Evolutionary conservation across 2,797 vertebrate genomes (phyloP).

Genomic region (Phrynocephalus forsythii): DNA sequence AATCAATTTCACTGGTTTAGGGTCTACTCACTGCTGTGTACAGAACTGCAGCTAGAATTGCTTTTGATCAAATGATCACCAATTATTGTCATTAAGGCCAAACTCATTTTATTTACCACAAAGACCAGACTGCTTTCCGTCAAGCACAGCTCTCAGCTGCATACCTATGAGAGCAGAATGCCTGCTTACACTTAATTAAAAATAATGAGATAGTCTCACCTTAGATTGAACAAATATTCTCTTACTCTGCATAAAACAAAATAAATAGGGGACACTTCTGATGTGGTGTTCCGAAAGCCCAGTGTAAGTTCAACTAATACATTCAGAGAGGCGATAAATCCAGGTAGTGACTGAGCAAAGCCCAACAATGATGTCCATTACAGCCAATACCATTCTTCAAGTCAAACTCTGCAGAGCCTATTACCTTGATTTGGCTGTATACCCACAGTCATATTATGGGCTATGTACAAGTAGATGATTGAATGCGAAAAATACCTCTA

Average conservation of each 20-base stretch:
- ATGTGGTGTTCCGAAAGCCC: not conserved
- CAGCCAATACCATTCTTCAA: constrained; percentile 13
- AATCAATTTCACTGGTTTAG: not conserved
- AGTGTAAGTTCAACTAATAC: constrained; percentile 32
- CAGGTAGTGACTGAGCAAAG: constrained; percentile 24
- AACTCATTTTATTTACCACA: constrained; percentile 4
- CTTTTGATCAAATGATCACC: constrained; percentile 25
- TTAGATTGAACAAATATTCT: constrained; percentile 27
- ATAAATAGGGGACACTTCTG: constrained; percentile 43
- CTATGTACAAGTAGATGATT: constrained; percentile 41
- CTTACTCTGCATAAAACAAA: constrained; percentile 31
- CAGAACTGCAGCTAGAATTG: not conserved
- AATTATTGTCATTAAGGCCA: constrained; percentile 27
- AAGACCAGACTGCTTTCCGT: not conserved
- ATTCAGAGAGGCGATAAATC: constrained; percentile 27
- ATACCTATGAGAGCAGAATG: not conserved
- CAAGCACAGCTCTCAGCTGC: not conserved
- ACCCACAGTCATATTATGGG: constrained; percentile 33
- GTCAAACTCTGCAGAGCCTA: constrained; percentile 35
- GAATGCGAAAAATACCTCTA: constrained; percentile 53
- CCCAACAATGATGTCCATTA: not conserved
- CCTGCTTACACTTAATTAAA: constrained; percentile 34
- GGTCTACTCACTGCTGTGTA: not conserved
- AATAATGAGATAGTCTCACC: constrained; percentile 42
- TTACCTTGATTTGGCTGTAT: constrained; percentile 59